Evolutionary conservation across 2,113 vertebrate genomes (phyloP), one percentile per base, ranked within the genome.

Genomic region (Pachyramphus minor): DNA sequence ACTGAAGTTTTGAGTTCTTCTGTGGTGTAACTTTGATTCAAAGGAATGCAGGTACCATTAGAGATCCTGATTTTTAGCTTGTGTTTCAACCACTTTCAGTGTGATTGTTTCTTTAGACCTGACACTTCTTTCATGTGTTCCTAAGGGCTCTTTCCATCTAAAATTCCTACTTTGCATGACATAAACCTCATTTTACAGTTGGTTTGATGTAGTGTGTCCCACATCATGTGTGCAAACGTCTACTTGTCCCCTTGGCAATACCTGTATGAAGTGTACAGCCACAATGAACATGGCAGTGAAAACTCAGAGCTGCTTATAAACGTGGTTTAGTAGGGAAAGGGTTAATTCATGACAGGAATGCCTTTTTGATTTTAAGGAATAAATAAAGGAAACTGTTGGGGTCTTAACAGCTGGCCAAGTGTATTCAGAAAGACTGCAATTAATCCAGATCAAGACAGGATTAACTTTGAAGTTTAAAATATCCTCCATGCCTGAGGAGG

Each of bases 311-410:
- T 1, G 1, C 12, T 42, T 16, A 62, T 37, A 3, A 12, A 21
- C 41, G 1, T n/a, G 21, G 19, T 68, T 60, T 18, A 22, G 49
- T 6, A 27, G 44, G 25, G 58, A 76, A 87, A 68, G 45, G 24
- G 82, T 93, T 96, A 76, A 94, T 56, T 82, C 63, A 49, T 17
- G 45, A 18, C 42, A 85, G 41, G 20, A 88, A 90, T 67, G 15
- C 9, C 6, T 90, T 77, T 84, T 82, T 59, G 9, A 35, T 67
- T 83, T 73, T 72, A 69, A 88, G 53, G 27, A 84, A 68, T 60
- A 84, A 81, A 67, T 77, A 50, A 82, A 77, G 21, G 22, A 42
- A 83, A 86, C 28, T 76, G 12, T 62, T 78, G 55, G 28, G 5
- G 10, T 83, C 63, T 85, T 41, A 86, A 76, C 59, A 93, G 37